Conservation (phyloP, 2,113 vertebrate genomes). For the Pseudonaja textilis region DNA sequence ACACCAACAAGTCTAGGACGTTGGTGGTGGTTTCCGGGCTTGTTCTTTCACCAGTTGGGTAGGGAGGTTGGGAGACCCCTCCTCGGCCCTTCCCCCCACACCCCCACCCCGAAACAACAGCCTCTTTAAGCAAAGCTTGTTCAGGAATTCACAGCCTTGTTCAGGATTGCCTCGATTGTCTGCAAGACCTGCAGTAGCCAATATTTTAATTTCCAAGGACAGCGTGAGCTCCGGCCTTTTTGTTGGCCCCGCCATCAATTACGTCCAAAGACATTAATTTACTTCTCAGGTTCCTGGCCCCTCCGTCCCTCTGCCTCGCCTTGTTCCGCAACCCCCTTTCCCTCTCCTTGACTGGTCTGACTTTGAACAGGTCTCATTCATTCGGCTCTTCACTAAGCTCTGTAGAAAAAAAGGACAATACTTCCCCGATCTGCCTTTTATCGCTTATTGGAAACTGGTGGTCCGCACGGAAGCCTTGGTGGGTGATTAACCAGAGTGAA, state of each 20-base stretch:
- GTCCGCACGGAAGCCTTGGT: constrained; percentile 90
- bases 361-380: constrained; percentile 95
- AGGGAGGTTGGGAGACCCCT: no score
- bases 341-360: constrained; percentile 80
- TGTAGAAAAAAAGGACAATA: constrained; percentile 88
- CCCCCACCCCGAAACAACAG: no score
- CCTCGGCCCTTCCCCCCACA: no score
- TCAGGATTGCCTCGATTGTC: constrained; percentile 45
- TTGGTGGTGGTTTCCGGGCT: neutral
- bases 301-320: constrained; percentile 42
- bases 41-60: neutral
- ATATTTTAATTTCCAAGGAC: constrained; percentile 66
- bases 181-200: constrained; percentile 31
- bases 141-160: constrained; percentile 45
- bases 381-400: constrained; percentile 92
- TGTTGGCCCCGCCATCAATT: constrained; percentile 70
- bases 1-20: neutral
- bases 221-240: constrained; percentile 53
- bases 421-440: constrained; percentile 95
- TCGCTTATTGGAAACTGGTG: constrained; percentile 95
- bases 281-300: constrained; percentile 73
- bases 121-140: constrained; percentile 23
- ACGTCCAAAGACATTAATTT: constrained; percentile 87
- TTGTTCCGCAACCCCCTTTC: constrained; percentile 62
- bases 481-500: constrained; percentile 96